A percentile compares a stretch with the other conserved stretches of the same genome.
phyloP scores from a whole-genome alignment of 2,113 vertebrate genomes.

The Eonycteris spelaea region DNA sequence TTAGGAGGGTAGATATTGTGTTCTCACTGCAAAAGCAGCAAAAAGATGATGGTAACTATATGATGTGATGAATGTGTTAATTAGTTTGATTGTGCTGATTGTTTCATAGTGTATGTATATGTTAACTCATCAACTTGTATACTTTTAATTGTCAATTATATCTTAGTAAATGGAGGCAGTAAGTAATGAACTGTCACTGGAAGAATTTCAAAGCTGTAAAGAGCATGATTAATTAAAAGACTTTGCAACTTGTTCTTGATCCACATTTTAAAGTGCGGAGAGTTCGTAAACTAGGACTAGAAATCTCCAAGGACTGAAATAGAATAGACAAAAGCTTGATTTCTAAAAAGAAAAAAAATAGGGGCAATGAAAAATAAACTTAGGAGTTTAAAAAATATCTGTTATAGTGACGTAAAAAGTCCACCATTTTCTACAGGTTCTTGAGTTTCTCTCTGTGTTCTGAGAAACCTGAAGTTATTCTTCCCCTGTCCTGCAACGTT shows the following conservation, averaged over 20 bases:
- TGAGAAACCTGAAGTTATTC: conserved; percentile 30
- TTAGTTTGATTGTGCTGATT: background rate
- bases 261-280: conserved; percentile 38
- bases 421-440: background rate
- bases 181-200: background rate
- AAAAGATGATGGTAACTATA: background rate
- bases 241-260: conserved; percentile 37
- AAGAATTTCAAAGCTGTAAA: conserved; percentile 20
- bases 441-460: conserved; percentile 42
- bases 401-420: conserved; percentile 41
- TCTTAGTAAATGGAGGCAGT: background rate
- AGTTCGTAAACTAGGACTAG: conserved; percentile 40
- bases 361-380: conserved; percentile 67
- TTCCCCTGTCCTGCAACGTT: background rate
- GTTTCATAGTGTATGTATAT: background rate
- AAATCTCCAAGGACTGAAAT: conserved; percentile 42
- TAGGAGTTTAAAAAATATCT: conserved; percentile 59
- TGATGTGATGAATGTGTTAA: background rate
- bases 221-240: conserved; percentile 57
- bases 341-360: conserved; percentile 65
- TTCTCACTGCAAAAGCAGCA: background rate
- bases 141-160: background rate
- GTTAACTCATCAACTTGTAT: background rate
- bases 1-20: background rate
- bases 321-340: conserved; percentile 38